These are phyloP conservation scores for Beaufortia kweichowensis DNA, from an alignment of 2,113 vertebrate genomes.

Conservation along the genomic window DNA sequence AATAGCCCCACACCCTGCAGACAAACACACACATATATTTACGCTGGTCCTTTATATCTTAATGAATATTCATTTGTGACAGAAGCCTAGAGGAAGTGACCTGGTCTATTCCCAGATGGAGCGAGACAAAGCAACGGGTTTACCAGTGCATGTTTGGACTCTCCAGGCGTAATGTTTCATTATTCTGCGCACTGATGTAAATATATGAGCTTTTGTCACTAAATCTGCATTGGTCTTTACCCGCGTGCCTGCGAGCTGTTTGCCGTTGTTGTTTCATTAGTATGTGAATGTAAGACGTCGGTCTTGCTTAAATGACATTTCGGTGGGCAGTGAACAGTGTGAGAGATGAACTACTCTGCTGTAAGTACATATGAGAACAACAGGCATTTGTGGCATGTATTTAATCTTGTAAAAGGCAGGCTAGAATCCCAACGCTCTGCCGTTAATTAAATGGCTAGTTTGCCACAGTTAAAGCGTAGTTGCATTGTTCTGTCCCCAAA, in stretches of 20 bases:
- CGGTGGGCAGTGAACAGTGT: conserved; percentile 6
- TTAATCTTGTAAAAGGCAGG: conserved; percentile 36
- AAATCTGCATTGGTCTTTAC: not conserved
- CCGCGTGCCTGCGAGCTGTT: not conserved
- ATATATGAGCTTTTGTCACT: conserved; percentile 14
- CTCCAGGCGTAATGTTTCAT: conserved; percentile 13
- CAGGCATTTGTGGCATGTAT: conserved; percentile 19
- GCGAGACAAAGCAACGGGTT: not conserved
- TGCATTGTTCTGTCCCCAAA: conserved; percentile 20
- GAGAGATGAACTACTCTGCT: conserved; percentile 22
- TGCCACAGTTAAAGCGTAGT: not conserved
- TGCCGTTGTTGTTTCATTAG: conserved; percentile 14
- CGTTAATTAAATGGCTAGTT: conserved; percentile 37
- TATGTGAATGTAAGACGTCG: not conserved
- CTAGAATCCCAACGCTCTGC: conserved; percentile 10
- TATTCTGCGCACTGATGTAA: conserved; percentile 10
- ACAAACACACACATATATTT: conserved; percentile 50
- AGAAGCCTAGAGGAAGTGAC: conserved; percentile 70
- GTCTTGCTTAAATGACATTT: conserved; percentile 9
- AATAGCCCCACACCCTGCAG: conserved; percentile 61
- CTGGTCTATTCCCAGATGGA: conserved; percentile 2
- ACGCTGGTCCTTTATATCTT: conserved; percentile 72
- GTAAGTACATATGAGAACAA: conserved; percentile 33
- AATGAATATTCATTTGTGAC: conserved; percentile 84
- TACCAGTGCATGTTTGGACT: conserved; percentile 47